Conservation (phyloP, 2,888 invertebrate species). For the Megastigmus dorsalis region DNA sequence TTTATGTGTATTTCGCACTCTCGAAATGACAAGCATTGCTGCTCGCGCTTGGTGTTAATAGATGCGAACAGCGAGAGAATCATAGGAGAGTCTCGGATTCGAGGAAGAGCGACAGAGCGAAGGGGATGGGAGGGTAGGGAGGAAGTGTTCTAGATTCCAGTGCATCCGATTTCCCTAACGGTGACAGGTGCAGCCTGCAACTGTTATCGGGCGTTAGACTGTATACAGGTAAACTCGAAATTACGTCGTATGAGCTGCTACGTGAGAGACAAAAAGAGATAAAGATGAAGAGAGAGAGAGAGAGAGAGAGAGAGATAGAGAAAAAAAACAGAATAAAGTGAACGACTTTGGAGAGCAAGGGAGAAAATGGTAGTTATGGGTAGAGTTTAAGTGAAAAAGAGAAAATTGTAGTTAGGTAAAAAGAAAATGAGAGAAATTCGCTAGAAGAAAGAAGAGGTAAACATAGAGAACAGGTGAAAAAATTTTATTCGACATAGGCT, state of each 20-base stretch:
- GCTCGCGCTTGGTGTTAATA: conserved; percentile 13
- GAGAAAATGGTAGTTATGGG: too few relatives aligned
- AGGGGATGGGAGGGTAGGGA: background rate
- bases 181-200: conserved; percentile 42
- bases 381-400: background rate
- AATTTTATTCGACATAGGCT: too few relatives aligned
- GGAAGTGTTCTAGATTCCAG: conserved; percentile 25
- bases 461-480: too few relatives aligned
- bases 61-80: background rate
- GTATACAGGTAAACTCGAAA: conserved; percentile 20
- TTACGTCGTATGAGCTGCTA: conserved; percentile 4
- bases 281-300: background rate
- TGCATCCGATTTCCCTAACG: conserved; percentile 31
- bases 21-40: conserved; percentile 6
- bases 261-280: background rate
- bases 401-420: background rate
- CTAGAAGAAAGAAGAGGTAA: background rate
- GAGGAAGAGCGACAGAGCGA: background rate
- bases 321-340: background rate
- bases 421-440: background rate
- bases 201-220: conserved; percentile 38
- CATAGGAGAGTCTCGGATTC: background rate
- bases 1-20: background rate
- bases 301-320: background rate
- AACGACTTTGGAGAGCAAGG: too few relatives aligned